These are phyloP conservation scores for Aldabrachelys gigantea DNA, from an alignment of 2,113 vertebrate species.

Conservation along the genomic window DNA sequence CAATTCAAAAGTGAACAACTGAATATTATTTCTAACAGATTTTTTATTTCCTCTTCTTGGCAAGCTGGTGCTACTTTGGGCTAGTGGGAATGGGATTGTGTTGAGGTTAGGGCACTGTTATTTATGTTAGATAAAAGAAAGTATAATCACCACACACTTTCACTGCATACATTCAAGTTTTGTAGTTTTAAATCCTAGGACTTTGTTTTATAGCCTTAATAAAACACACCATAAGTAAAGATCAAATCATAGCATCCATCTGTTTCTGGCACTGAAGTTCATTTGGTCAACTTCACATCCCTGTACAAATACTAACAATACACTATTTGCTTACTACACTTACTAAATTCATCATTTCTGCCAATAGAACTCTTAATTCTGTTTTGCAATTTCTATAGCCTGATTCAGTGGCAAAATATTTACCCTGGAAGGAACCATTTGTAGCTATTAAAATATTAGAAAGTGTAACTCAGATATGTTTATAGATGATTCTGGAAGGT, in stretches of 20 bases:
- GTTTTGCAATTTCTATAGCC: slow-evolving; percentile 40
- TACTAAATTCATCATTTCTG: neutral
- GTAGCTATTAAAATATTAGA: slow-evolving; percentile 12
- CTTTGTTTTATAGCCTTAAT: slow-evolving; percentile 19
- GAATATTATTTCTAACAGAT: slow-evolving; percentile 65
- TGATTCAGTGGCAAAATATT: slow-evolving; percentile 1
- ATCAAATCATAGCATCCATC: neutral
- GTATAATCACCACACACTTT: neutral
- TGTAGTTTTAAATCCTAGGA: slow-evolving; percentile 11
- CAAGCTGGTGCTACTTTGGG: slow-evolving; percentile 32
- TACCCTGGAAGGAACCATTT: slow-evolving; percentile 8
- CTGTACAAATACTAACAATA: slow-evolving; percentile 34
- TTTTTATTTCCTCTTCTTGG: slow-evolving; percentile 42
- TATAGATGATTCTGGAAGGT: neutral
- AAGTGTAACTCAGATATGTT: neutral
- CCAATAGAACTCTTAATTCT: slow-evolving; percentile 43
- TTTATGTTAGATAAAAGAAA: slow-evolving; percentile 31
- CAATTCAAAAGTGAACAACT: slow-evolving; percentile 66
- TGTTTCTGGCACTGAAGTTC: slow-evolving; percentile 22
- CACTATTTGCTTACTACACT: neutral
- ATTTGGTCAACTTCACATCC: slow-evolving; percentile 19
- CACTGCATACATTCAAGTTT: slow-evolving; percentile 9
- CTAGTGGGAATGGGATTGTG: slow-evolving; percentile 32
- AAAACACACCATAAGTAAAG: neutral
- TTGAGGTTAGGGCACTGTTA: slow-evolving; percentile 8